Conservation (phyloP, 2,113 vertebrate genomes). For the Entelurus aequoreus region DNA sequence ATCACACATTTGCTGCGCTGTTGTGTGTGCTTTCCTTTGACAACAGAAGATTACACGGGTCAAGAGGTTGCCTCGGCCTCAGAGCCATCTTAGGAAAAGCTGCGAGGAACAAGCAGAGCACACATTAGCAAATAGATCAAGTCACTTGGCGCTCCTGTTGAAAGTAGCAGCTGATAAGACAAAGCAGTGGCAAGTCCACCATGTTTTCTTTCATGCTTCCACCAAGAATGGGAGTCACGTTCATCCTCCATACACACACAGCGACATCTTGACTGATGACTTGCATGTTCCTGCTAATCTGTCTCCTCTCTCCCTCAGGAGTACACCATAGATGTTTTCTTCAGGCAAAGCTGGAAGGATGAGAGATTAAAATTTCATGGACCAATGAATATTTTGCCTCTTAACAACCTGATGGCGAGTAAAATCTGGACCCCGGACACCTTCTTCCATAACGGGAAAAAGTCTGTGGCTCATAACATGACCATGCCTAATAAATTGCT, state of each 20-base stretch:
- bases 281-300: neutral
- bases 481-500: conserved; percentile 98
- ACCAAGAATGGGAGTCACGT: conserved; percentile 5
- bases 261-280: neutral
- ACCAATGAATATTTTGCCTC: conserved; percentile 93
- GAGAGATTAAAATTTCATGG: conserved; percentile 92
- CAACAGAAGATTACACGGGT: conserved; percentile 43
- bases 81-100: conserved; percentile 25
- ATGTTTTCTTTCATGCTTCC: neutral
- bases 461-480: conserved; percentile 98
- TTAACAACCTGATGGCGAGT: conserved; percentile 99
- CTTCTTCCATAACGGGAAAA: conserved; percentile 98
- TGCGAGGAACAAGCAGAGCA: conserved; percentile 3
- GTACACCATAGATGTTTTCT: conserved; percentile 98
- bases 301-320: conserved; percentile 72
- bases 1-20: conserved; percentile 33
- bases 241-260: neutral
- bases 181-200: neutral
- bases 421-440: conserved; percentile 99
- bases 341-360: conserved; percentile 96
- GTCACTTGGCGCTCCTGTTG: conserved; percentile 1
- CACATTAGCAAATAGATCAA: conserved; percentile 21
- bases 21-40: conserved; percentile 32
- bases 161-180: conserved; percentile 15
- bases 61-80: conserved; percentile 32